phyloP scores from a whole-genome alignment of 2,797 vertebrate genomes.

The Meriones psammophilus region DNA sequence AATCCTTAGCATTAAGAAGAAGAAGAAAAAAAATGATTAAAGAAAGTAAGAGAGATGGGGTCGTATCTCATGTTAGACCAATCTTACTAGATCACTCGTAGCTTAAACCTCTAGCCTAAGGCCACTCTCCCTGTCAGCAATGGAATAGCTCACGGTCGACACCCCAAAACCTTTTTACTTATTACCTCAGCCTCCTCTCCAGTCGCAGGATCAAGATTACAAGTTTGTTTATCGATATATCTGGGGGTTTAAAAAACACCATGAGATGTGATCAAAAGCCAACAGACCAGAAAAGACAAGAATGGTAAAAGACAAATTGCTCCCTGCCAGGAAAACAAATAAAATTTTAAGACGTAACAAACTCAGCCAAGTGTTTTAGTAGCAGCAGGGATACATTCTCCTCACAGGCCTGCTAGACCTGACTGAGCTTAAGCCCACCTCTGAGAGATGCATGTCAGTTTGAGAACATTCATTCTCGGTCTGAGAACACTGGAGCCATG shows the following conservation, averaged over 20 bases:
- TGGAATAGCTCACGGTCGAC: neutral
- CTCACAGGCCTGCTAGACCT: neutral
- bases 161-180: neutral
- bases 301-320: neutral
- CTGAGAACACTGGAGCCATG: neutral
- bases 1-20: neutral
- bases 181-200: neutral
- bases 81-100: neutral
- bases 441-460: neutral
- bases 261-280: conserved; percentile 62
- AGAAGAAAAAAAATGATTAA: neutral
- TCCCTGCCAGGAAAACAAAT: conserved; percentile 43
- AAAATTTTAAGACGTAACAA: conserved; percentile 49
- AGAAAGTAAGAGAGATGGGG: neutral
- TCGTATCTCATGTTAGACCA: neutral
- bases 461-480: neutral
- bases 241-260: neutral
- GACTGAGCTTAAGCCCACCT: neutral
- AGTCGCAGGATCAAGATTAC: neutral
- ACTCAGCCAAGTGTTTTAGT: conserved; percentile 19
- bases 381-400: neutral
- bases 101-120: neutral
- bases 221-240: neutral
- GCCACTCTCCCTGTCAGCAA: neutral
- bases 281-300: conserved; percentile 56